Evolutionary conservation across 2,113 vertebrate genomes (phyloP), one percentile per base, ranked within the genome.

Genomic region (Neogobius melanostomus): DNA sequence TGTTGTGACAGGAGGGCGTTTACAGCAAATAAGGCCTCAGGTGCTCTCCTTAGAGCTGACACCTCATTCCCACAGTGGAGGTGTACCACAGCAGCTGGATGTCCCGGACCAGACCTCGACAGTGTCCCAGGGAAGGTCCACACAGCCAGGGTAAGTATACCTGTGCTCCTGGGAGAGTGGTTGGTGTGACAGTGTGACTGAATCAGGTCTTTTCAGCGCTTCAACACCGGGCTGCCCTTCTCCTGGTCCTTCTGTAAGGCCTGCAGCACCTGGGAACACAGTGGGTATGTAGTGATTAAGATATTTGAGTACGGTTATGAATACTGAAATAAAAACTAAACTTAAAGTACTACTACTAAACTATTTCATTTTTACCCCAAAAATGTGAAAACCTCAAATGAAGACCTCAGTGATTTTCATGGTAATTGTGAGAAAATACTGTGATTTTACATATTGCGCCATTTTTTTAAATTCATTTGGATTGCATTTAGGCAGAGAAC

Each of bases 181-280:
- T 64, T 47, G 46, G 63, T 54, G 63, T 36, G 70, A 15, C 61
- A 21, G 17, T 54, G n/a, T 21, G 50, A 44, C 60, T 69, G 14
- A 45, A 59, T 54, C 47, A 71, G 48, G 50, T 72, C 36, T 14
- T 10, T 42, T 94, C 91, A 98, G 87, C 68, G 95, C 76, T 94
- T 94, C 77, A 94, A 93, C 7, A 93, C 92, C 2, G 93, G 96
- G 82, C 95, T 97, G 78, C 93, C 92, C 79, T 87, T 93, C 69
- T 97, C 95, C 90, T 75, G 84, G 6, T 95, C 94, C 71, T 94
- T 98, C 92, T 97, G 96, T 77, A 98, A 75, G 8, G 93, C 89
- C 75, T 94, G 91, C 78, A 98, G 91, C 54, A 98, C 93, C 96
- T 98, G 78, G 21, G 74, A 50, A 66, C 67, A 81, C 4, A 66